Percentiles rank a stretch among this genome's conserved stretches.
These are phyloP conservation scores for Stramonita haemastoma DNA, from an alignment of 2,888 invertebrate species.

Conservation along the genomic window DNA sequence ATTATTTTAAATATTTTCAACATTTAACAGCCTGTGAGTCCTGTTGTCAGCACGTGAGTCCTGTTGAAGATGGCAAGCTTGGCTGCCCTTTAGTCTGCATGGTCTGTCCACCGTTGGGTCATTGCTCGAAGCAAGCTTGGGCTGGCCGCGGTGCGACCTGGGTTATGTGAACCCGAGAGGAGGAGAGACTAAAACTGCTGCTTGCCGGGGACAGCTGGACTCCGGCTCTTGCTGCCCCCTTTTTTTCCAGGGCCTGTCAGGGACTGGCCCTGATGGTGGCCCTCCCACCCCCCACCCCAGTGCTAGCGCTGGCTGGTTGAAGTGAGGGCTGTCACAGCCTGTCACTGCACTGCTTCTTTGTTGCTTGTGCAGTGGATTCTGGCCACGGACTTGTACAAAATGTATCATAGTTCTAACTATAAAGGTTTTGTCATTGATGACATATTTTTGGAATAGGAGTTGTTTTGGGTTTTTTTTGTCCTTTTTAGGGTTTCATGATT, in stretches of 20 bases:
- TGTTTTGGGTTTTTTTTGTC: too few species aligned
- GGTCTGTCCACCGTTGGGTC: constrained; percentile 35
- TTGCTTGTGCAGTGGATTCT: neutral
- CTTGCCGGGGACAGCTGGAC: neutral
- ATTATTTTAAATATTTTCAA: neutral
- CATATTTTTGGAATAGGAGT: too few species aligned
- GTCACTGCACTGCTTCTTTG: neutral
- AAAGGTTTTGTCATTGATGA: too few species aligned
- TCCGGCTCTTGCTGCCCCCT: neutral
- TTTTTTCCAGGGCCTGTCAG: neutral
- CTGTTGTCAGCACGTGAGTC: neutral
- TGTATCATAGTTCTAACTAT: too few species aligned
- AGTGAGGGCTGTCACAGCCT: too few species aligned
- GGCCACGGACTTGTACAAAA: too few species aligned
- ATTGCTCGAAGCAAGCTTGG: constrained; percentile 33
- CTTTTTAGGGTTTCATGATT: too few species aligned
- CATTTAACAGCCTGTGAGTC: neutral
- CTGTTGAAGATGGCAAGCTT: neutral
- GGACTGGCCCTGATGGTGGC: neutral
- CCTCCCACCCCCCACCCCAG: neutral
- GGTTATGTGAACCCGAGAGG: constrained; percentile 31
- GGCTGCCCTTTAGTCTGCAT: neutral
- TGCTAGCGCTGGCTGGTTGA: too few species aligned
- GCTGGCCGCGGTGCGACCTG: constrained; percentile 47
- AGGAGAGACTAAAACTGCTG: constrained; percentile 15